A percentile compares a stretch with the other conserved stretches of the same genome.
phyloP scores from a whole-genome alignment of 2,113 vertebrate species.

The Reinhardtius hippoglossoides region DNA sequence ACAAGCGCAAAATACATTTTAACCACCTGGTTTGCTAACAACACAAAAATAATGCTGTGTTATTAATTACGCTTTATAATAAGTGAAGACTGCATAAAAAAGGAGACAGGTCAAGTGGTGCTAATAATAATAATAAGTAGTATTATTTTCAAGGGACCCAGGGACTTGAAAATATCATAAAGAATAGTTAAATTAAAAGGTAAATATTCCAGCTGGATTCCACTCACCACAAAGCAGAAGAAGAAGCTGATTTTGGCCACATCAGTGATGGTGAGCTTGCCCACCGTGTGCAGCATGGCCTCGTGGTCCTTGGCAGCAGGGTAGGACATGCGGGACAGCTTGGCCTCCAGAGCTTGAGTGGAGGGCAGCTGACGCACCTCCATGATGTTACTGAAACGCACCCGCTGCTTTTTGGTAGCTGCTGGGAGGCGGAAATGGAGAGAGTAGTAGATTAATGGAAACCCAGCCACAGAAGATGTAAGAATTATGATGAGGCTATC shows the following conservation, averaged over 20 bases:
- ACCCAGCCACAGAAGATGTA: not conserved
- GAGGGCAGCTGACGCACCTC: constrained; percentile 96
- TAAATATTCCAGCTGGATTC: no score
- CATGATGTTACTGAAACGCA: constrained; percentile 96
- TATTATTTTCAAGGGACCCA: no score
- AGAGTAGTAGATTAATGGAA: not conserved
- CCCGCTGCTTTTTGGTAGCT: constrained; percentile 91
- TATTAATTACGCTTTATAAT: no score
- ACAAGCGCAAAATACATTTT: no score
- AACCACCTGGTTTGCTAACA: no score
- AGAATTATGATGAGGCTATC: not conserved
- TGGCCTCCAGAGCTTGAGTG: constrained; percentile 94
- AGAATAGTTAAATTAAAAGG: no score
- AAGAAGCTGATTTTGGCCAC: constrained; percentile 99
- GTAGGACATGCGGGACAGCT: constrained; percentile 95
- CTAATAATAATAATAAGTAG: no score
- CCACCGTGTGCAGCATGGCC: constrained; percentile 88
- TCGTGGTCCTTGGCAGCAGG: constrained; percentile 91
- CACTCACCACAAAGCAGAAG: constrained; percentile 96
- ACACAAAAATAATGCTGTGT: no score
- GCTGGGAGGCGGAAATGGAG: constrained; percentile 11
- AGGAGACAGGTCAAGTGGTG: no score
- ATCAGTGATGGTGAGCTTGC: constrained; percentile 91
- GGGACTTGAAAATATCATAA: no score
- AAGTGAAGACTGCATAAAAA: no score